These are phyloP conservation scores for Anorthoa munda DNA, from an alignment of 2,888 invertebrate genomes.

Conservation along the genomic window DNA sequence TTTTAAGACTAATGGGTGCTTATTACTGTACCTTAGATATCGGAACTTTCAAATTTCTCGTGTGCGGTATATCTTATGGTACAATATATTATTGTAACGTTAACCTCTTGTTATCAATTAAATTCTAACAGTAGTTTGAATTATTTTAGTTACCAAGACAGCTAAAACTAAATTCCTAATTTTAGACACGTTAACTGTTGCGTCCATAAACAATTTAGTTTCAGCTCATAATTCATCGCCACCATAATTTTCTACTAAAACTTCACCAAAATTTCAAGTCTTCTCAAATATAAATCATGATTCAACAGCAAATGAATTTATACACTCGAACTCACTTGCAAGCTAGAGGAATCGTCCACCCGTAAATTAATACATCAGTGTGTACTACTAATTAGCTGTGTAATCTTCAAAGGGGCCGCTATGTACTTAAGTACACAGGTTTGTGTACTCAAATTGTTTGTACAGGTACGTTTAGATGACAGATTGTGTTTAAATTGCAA, in stretches of 20 bases:
- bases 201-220: constrained; percentile 17
- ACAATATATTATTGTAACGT: neutral
- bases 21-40: neutral
- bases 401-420: constrained; percentile 66
- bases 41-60: neutral
- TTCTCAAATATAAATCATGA: constrained; percentile 46
- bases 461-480: constrained; percentile 58
- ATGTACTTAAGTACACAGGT: constrained; percentile 47
- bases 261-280: constrained; percentile 17
- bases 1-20: neutral
- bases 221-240: constrained; percentile 36
- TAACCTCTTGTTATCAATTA: neutral
- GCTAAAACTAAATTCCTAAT: constrained; percentile 1
- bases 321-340: constrained; percentile 76
- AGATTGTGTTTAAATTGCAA: constrained; percentile 57
- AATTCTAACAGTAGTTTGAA: neutral
- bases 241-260: constrained; percentile 13
- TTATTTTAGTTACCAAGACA: constrained; percentile 17
- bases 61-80: neutral
- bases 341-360: constrained; percentile 72
- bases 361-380: constrained; percentile 78
- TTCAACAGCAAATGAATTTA: constrained; percentile 60
- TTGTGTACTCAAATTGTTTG: constrained; percentile 50
- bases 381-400: constrained; percentile 79
- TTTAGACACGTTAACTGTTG: constrained; percentile 11